Evolutionary conservation across 2,797 vertebrate species (phyloP).

Genomic region (Propithecus deckenii): DNA sequence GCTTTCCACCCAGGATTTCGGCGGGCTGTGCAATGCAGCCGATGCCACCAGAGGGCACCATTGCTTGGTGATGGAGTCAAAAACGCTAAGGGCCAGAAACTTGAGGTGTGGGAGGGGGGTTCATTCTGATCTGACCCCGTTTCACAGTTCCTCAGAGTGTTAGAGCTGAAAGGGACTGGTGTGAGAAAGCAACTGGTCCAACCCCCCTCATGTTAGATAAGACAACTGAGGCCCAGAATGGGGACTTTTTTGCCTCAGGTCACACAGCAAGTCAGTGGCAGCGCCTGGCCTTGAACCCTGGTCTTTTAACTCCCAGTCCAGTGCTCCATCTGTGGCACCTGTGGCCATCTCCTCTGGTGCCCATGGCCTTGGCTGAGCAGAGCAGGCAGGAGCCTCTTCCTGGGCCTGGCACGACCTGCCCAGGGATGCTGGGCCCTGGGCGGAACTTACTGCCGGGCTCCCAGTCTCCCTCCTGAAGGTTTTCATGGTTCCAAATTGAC

Average conservation of each 20-base stretch:
- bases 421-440: not conserved
- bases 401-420: not conserved
- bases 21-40: not conserved
- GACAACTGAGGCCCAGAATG: constrained; percentile 66
- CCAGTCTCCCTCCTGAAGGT: not conserved
- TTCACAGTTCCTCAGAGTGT: not conserved
- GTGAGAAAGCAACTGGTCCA: constrained; percentile 7
- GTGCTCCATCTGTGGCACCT: not conserved
- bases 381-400: not conserved
- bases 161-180: constrained; percentile 14
- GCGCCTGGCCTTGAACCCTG: constrained; percentile 30
- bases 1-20: not conserved
- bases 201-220: not conserved
- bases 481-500: not conserved
- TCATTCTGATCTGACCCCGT: not conserved
- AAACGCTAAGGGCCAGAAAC: not conserved
- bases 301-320: constrained; percentile 44
- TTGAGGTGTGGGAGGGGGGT: constrained; percentile 23
- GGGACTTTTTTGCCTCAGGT: constrained; percentile 62
- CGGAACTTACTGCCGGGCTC: not conserved
- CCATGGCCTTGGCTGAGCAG: not conserved
- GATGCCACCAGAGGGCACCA: constrained; percentile 27
- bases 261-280: constrained; percentile 68
- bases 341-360: not conserved
- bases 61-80: not conserved